phyloP scores from a whole-genome alignment of 2,113 vertebrate species.

The Silurus glanis region DNA sequence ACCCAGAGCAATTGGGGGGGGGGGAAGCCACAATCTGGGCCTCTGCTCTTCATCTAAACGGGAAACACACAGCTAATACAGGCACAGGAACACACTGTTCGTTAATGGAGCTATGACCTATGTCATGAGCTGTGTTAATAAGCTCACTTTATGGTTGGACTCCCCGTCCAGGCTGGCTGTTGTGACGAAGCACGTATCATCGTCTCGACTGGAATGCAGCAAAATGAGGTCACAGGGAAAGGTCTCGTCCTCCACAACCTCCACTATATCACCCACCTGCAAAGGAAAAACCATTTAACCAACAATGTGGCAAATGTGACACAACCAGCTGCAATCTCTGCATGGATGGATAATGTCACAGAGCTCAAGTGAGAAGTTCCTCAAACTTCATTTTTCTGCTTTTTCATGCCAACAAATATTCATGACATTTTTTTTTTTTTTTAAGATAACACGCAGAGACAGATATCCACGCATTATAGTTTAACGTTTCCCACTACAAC shows the following conservation, averaged over 20 bases:
- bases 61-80: neutral
- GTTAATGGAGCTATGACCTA: neutral
- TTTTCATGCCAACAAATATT: neutral
- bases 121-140: neutral
- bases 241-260: conserved; percentile 89
- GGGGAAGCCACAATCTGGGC: neutral
- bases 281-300: neutral
- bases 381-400: too few species aligned
- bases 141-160: conserved; percentile 92
- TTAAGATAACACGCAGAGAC: neutral
- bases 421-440: neutral
- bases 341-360: neutral
- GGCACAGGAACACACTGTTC: neutral
- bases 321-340: neutral
- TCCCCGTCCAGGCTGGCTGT: conserved; percentile 97
- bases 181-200: conserved; percentile 90
- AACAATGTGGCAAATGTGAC: neutral
- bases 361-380: neutral
- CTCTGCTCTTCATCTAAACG: conserved; percentile 11
- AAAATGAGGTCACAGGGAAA: conserved; percentile 97
- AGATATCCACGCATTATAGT: neutral
- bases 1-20: neutral
- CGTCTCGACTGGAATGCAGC: conserved; percentile 81
- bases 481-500: neutral
- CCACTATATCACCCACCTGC: conserved; percentile 93